Conservation (phyloP, 1,140 invertebrate species). For the Colletes gigas region DNA sequence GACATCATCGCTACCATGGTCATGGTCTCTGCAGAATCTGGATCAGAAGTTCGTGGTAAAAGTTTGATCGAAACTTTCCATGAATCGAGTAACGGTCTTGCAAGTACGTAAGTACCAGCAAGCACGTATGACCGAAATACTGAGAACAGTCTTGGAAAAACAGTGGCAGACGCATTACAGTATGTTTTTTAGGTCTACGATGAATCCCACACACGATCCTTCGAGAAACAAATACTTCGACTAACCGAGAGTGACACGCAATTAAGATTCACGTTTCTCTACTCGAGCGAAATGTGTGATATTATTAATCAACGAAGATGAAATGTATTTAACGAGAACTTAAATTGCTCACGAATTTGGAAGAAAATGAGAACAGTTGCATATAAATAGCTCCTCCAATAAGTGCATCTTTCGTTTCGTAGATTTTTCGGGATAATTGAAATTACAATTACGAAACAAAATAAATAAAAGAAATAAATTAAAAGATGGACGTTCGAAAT, state of each 20-base stretch:
- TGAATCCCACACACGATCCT: neutral
- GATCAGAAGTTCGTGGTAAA: slow-evolving; percentile 52
- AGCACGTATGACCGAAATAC: neutral
- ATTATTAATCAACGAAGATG: too few species aligned
- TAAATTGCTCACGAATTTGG: too few species aligned
- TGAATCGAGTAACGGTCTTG: slow-evolving; percentile 8
- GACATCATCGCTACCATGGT: slow-evolving; percentile 68
- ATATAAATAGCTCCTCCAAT: too few species aligned
- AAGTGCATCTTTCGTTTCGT: too few species aligned
- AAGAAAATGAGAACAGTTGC: too few species aligned
- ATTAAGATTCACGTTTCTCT: too few species aligned
- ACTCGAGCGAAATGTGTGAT: too few species aligned
- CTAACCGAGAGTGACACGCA: neutral
- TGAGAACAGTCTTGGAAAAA: neutral
- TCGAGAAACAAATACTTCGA: neutral
- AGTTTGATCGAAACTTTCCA: slow-evolving; percentile 16
- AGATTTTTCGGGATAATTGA: too few species aligned
- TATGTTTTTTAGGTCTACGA: neutral
- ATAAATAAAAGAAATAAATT: neutral
- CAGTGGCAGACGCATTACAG: neutral
- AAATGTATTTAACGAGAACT: too few species aligned
- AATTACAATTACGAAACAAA: too few species aligned
- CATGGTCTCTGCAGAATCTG: slow-evolving; percentile 64
- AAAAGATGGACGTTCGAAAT: neutral
- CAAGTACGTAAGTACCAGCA: neutral